phyloP scores from a whole-genome alignment of 2,888 invertebrate species.

The Zygothrica quintamaculata region DNA sequence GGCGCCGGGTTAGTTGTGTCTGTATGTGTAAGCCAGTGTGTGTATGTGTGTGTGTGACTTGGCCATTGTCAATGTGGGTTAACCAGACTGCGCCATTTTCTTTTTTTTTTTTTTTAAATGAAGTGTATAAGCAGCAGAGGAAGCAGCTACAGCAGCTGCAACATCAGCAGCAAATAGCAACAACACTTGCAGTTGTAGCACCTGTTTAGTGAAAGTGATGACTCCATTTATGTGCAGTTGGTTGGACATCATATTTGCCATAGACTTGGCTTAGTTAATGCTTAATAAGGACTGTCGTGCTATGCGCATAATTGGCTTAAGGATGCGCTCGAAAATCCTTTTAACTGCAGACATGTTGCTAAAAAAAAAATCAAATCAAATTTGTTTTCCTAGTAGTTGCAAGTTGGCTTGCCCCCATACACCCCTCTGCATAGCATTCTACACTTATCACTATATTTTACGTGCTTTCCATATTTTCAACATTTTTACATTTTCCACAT shows the following conservation, averaged over 20 bases:
- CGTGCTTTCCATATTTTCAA: no score
- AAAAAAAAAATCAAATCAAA: slow-evolving; percentile 6
- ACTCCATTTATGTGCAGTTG: slow-evolving; percentile 57
- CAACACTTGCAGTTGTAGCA: slow-evolving; percentile 8
- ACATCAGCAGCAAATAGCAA: no score
- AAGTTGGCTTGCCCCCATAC: no score
- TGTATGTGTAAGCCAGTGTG: slow-evolving; percentile 14
- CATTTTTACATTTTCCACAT: no score
- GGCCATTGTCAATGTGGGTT: slow-evolving; percentile 73
- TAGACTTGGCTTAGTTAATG: slow-evolving; percentile 53
- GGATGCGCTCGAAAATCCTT: no score
- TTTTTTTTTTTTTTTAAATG: slow-evolving; percentile 39
- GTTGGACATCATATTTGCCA: slow-evolving; percentile 50
- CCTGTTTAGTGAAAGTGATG: slow-evolving; percentile 61
- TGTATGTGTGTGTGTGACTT: slow-evolving; percentile 25
- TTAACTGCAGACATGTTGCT: slow-evolving; percentile 5
- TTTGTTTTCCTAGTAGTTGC: not conserved
- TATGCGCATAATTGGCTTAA: no score
- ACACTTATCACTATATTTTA: no score
- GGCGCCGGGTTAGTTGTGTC: slow-evolving; percentile 28
- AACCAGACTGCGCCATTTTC: slow-evolving; percentile 73
- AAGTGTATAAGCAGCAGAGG: slow-evolving; percentile 24
- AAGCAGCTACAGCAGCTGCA: not conserved
- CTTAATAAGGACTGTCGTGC: slow-evolving; percentile 1
- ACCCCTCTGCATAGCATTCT: no score